Base-by-base conservation (phyloP, 1,140 invertebrate genomes). In the Drosophila mojavensis region DNA sequence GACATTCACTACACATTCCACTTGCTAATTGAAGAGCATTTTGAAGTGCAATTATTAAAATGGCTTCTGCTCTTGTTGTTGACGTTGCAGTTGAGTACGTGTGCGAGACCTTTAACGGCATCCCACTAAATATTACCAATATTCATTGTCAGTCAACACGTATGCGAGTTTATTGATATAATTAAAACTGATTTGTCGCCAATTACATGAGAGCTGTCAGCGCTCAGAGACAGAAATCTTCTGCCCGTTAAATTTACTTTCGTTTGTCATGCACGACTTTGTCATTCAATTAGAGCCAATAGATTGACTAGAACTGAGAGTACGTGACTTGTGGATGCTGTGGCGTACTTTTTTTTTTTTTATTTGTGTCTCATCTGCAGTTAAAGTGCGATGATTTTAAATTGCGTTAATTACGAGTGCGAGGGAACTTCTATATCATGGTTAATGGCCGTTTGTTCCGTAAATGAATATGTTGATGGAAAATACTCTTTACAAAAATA, bases 151-250 rank as follows among this genome's bases (percentile, higher is more conserved):
- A 47, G 36, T 41, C 39, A 72, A 69, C 73, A 88, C 79, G 76
- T 88, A 54, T 70, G 66, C 56, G 62, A 72, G 65, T 81, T 81
- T 81, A 89, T 89, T 70, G 68, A 89, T 83, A 88, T 83, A 88
- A 88, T 89, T 83, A 88, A 88, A 88, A 89, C 80, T 75, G 80
- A 80, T 88, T 88, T 67, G 63, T 28, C 64, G 74, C 75, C 68
- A 63, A 62, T 80, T 82, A 83, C 56, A 78, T 83, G 63, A 9
- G 54, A 53, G 58, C 53, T 17, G 62, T 41, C 66, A 41, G n/a
- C 47, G 43, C n/a, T 36, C 17, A 50, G 41, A 53, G 55, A 67
- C 17, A 50, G 41, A 53, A 48, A 67, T 43, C 45, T 55, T 60
- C 41, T 39, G 39, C 47, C 48, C 47, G 2, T 63, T 62, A 72